phyloP scores from a whole-genome alignment of 2,888 invertebrate species.

The Drosophila anomelani region DNA sequence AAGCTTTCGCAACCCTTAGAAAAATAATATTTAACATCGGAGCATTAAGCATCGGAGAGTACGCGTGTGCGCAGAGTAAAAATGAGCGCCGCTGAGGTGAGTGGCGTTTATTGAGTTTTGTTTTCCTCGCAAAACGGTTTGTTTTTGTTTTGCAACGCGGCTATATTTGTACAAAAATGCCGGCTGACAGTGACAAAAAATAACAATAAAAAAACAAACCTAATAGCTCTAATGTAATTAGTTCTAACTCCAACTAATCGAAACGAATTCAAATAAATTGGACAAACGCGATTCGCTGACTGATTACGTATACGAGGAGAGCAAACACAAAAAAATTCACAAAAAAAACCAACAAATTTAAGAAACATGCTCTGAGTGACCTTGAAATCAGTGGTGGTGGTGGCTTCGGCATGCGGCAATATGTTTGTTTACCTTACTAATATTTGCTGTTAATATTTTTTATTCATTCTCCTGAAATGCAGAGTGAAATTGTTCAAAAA shows the following conservation, averaged over 20 bases:
- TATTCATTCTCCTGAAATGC: not conserved
- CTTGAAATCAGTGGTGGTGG: not conserved
- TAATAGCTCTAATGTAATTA: constrained; percentile 1
- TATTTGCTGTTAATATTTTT: not conserved
- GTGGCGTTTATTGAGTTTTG: constrained; percentile 34
- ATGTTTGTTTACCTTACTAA: not conserved
- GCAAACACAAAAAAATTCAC: not conserved
- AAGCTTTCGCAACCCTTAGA: constrained; percentile 16
- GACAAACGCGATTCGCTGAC: not conserved
- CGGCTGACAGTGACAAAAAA: constrained; percentile 6
- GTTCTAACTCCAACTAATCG: not conserved
- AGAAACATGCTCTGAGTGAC: constrained; percentile 8
- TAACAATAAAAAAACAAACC: not conserved
- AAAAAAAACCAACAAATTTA: not conserved
- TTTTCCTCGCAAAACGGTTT: constrained; percentile 19
- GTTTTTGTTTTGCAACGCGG: constrained; percentile 23
- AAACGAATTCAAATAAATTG: constrained; percentile 12
- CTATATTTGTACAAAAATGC: constrained; percentile 24
- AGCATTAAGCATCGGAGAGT: constrained; percentile 14
- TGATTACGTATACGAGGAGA: constrained; percentile 30
- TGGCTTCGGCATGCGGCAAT: not conserved
- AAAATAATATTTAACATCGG: constrained; percentile 8
- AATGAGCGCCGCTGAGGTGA: constrained; percentile 67
- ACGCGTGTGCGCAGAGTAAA: constrained; percentile 38
- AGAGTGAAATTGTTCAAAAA: not conserved